Percentiles rank a stretch among this genome's conserved stretches.
These are phyloP conservation scores for Drosophila trapezifrons DNA, from an alignment of 1,140 invertebrate genomes.

Conservation along the genomic window DNA sequence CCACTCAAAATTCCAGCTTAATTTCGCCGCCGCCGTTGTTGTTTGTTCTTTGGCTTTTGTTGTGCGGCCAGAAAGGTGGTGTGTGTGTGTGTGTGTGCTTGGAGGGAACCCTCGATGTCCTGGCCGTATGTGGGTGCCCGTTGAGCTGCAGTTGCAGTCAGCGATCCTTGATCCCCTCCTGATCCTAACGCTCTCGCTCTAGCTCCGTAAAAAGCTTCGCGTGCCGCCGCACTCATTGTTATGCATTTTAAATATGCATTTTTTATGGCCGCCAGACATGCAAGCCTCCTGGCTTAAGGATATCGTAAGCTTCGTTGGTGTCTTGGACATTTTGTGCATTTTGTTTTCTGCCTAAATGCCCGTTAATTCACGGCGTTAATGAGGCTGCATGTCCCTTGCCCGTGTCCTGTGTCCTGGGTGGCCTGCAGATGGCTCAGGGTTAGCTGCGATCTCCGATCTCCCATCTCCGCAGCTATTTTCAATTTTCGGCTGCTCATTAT, in stretches of 20 bases:
- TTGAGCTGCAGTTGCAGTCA: constrained; percentile 19
- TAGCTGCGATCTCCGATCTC: background rate
- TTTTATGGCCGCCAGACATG: constrained; percentile 73
- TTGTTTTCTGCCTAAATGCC: constrained; percentile 65
- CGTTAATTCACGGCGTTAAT: constrained; percentile 74
- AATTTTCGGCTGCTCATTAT: constrained; percentile 48
- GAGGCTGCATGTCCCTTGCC: constrained; percentile 9
- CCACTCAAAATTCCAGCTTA: constrained; percentile 73
- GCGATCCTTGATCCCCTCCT: constrained; percentile 28
- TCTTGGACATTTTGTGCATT: constrained; percentile 34
- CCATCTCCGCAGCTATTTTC: constrained; percentile 14
- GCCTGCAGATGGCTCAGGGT: constrained; percentile 34
- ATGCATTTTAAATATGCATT: constrained; percentile 80
- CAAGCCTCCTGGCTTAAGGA: constrained; percentile 35
- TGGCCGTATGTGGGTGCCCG: constrained; percentile 59
- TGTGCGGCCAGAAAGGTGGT: constrained; percentile 17
- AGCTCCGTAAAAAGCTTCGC: constrained; percentile 55
- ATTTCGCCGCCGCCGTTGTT: constrained; percentile 42
- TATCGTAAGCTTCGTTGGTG: constrained; percentile 40
- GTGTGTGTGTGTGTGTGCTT: constrained; percentile 9
- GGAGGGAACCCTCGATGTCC: background rate
- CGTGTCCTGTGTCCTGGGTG: constrained; percentile 28
- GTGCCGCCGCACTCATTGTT: constrained; percentile 76
- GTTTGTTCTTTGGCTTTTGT: constrained; percentile 23
- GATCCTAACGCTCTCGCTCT: constrained; percentile 46